phyloP scores from a whole-genome alignment of 1,140 invertebrate genomes.

The Drosophila sechellia region DNA sequence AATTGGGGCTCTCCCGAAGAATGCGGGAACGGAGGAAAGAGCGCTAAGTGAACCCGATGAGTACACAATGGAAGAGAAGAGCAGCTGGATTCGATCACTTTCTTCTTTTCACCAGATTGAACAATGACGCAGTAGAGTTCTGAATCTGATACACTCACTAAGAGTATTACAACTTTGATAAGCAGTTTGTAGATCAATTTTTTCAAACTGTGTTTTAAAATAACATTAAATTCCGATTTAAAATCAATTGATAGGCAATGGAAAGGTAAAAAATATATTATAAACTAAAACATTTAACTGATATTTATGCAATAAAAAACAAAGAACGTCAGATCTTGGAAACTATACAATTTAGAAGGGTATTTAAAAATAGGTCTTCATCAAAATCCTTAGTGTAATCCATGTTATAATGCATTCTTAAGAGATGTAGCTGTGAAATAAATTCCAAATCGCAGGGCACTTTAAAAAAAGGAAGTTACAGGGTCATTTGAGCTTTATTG shows the following conservation, averaged over 20 bases:
- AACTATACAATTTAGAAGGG: not conserved
- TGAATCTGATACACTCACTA: not conserved
- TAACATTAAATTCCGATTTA: too few relatives aligned
- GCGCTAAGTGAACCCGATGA: conserved; percentile 29
- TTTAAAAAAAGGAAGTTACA: not conserved
- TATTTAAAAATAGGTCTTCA: not conserved
- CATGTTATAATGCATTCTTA: not conserved
- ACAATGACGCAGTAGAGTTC: conserved; percentile 17
- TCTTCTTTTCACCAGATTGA: conserved; percentile 24
- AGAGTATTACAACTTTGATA: not conserved
- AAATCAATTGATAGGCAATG: too few relatives aligned
- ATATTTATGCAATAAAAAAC: too few relatives aligned
- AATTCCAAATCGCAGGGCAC: too few relatives aligned
- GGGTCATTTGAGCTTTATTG: conserved; percentile 62
- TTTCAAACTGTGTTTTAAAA: not conserved
- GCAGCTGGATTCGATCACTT: conserved; percentile 25
- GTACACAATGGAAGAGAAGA: conserved; percentile 25
- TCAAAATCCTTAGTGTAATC: too few relatives aligned
- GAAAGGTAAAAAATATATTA: too few relatives aligned
- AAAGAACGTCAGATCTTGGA: too few relatives aligned
- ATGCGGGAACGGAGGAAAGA: not conserved
- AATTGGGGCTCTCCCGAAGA: conserved; percentile 18
- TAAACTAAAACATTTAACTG: too few relatives aligned
- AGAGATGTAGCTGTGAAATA: not conserved
- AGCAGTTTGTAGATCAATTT: too few relatives aligned